Evolutionary conservation across 2,113 vertebrate species (phyloP).

Genomic region (Otus sunia): DNA sequence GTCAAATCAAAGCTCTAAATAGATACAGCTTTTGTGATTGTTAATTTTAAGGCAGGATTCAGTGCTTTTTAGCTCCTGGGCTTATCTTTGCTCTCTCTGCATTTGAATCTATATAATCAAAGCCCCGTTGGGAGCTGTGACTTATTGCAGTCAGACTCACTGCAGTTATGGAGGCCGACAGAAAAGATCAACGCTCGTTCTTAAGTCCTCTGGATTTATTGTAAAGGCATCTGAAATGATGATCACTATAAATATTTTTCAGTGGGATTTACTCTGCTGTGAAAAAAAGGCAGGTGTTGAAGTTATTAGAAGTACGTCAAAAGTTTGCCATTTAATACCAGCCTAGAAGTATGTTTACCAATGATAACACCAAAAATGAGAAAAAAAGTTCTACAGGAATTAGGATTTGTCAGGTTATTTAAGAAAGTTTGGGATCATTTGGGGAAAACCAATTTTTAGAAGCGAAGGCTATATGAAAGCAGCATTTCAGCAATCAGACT

Average conservation of each 20-base stretch:
- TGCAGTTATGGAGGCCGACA: slow-evolving; percentile 14
- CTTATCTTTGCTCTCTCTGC: slow-evolving; percentile 33
- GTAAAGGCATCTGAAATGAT: slow-evolving; percentile 42
- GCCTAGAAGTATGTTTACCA: slow-evolving; percentile 56
- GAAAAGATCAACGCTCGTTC: slow-evolving; percentile 45
- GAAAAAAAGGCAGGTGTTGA: slow-evolving; percentile 17
- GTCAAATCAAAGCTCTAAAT: slow-evolving; percentile 58
- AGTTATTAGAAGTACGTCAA: slow-evolving; percentile 58
- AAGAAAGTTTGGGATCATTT: slow-evolving; percentile 50
- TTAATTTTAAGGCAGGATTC: slow-evolving; percentile 51
- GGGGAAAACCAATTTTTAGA: slow-evolving; percentile 55
- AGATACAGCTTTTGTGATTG: slow-evolving; percentile 46
- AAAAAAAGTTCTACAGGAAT: slow-evolving; percentile 1
- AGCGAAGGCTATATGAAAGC: slow-evolving; percentile 2
- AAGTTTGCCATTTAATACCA: slow-evolving; percentile 55
- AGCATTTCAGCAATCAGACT: slow-evolving; percentile 14
- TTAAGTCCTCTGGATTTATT: slow-evolving; percentile 51
- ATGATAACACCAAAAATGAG: slow-evolving; percentile 34
- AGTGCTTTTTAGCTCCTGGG: not conserved
- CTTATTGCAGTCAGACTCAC: slow-evolving; percentile 28
- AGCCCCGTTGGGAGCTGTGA: slow-evolving; percentile 39
- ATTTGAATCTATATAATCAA: slow-evolving; percentile 41
- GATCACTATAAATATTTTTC: slow-evolving; percentile 58
- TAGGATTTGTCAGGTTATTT: slow-evolving; percentile 58
- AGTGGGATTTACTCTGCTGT: slow-evolving; percentile 28